phyloP scores from a whole-genome alignment of 2,113 vertebrate species.

The Meles meles region DNA sequence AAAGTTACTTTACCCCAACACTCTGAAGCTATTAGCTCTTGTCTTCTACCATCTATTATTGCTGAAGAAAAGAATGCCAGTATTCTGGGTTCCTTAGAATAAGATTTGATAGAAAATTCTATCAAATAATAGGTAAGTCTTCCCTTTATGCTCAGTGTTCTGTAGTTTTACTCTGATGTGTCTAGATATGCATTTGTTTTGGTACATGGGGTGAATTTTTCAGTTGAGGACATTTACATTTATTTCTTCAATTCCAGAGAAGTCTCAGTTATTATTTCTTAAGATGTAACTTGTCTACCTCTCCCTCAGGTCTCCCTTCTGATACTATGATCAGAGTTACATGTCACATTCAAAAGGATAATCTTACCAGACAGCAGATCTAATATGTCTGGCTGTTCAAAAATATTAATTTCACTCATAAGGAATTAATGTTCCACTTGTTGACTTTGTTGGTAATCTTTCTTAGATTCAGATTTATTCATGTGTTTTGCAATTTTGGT shows the following conservation, averaged over 20 bases:
- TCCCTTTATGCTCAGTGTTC: background rate
- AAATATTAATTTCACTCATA: conserved; percentile 31
- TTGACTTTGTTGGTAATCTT: background rate
- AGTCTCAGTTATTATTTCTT: background rate
- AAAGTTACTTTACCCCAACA: background rate
- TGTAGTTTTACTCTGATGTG: background rate
- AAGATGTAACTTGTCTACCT: background rate
- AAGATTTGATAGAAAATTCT: too few relatives aligned
- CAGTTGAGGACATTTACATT: background rate
- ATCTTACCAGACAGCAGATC: background rate
- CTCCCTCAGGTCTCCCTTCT: background rate
- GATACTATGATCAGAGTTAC: background rate
- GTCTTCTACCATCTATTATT: background rate
- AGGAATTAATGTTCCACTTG: background rate
- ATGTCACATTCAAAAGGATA: background rate
- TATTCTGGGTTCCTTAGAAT: background rate
- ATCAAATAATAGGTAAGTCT: background rate
- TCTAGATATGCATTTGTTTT: background rate
- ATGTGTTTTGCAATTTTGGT: background rate
- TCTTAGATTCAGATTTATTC: conserved; percentile 6
- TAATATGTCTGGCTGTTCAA: background rate
- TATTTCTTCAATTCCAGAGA: background rate
- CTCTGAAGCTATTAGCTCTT: background rate
- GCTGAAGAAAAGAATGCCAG: background rate
- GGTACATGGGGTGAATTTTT: background rate